phyloP scores from a whole-genome alignment of 2,888 invertebrate genomes.

The Ochropleura leucogaster region DNA sequence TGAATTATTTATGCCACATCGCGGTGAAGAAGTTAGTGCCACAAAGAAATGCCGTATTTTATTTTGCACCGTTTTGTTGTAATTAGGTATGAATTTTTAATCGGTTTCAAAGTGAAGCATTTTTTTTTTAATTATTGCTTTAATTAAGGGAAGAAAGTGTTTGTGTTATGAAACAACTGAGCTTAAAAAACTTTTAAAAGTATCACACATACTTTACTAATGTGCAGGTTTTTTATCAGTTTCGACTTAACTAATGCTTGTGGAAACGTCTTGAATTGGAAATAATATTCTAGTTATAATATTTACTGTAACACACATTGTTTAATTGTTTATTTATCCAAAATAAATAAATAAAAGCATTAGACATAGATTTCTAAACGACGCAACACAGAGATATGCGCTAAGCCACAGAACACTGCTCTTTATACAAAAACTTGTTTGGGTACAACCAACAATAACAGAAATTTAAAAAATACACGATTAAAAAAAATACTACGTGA shows the following conservation, averaged over 20 bases:
- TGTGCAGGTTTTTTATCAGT: not conserved
- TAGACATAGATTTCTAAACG: no score
- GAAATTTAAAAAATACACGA: no score
- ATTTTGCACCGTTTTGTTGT: slow-evolving; percentile 39
- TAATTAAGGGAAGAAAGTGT: not conserved
- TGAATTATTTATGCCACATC: slow-evolving; percentile 73
- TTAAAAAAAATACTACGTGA: no score
- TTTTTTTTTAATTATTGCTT: slow-evolving; percentile 9
- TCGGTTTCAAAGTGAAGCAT: not conserved
- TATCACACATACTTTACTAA: not conserved
- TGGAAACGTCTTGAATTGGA: not conserved
- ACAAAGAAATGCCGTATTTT: slow-evolving; percentile 49
- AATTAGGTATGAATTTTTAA: slow-evolving; percentile 43
- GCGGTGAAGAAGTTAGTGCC: slow-evolving; percentile 36
- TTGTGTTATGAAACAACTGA: not conserved
- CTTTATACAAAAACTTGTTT: no score
- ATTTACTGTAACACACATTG: no score
- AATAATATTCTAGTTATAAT: no score
- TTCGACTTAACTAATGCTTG: not conserved
- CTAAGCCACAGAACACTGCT: no score
- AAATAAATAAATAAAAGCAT: no score
- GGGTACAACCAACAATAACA: no score
- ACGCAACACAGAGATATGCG: no score
- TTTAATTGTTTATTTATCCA: no score
- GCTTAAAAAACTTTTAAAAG: not conserved